A percentile compares a stretch with the other conserved stretches of the same genome.
phyloP scores from a whole-genome alignment of 1,140 invertebrate species.

The Drosophila oshimai region DNA sequence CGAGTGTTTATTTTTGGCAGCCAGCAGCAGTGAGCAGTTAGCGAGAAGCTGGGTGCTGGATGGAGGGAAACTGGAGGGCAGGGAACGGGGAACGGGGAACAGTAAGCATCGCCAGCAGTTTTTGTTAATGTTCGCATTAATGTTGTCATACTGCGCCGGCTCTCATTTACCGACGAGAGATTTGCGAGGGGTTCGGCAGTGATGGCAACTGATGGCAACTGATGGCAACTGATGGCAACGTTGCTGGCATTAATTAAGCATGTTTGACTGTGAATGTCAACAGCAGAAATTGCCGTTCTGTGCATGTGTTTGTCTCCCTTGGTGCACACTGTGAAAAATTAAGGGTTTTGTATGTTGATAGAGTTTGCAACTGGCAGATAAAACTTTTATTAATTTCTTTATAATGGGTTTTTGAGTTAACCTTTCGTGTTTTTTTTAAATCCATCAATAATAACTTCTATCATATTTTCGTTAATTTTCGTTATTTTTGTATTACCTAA shows the following conservation, averaged over 20 bases:
- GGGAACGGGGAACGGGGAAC: no score
- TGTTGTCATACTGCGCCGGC: constrained; percentile 65
- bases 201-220: constrained; percentile 43
- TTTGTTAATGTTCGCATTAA: constrained; percentile 77
- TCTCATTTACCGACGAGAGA: constrained; percentile 57
- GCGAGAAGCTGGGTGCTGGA: not conserved
- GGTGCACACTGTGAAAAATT: constrained; percentile 8
- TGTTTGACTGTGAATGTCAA: constrained; percentile 81
- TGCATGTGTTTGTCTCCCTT: constrained; percentile 22
- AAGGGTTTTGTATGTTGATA: not conserved
- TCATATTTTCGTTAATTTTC: no score
- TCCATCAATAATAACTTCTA: no score
- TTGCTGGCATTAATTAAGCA: constrained; percentile 80
- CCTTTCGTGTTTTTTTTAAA: no score
- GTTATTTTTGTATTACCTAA: no score
- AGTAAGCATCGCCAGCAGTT: constrained; percentile 47
- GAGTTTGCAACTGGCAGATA: no score
- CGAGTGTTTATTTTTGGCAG: constrained; percentile 78
- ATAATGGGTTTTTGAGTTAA: no score
- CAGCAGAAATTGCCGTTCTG: constrained; percentile 58
- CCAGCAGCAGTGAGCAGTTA: constrained; percentile 23
- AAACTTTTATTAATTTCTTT: no score
- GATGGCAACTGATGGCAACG: constrained; percentile 42
- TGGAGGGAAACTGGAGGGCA: no score
- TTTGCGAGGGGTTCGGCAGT: not conserved